A percentile compares a stretch with the other conserved stretches of the same genome.
phyloP scores from a whole-genome alignment of 2,797 vertebrate genomes.

The Sparidentex hasta region DNA sequence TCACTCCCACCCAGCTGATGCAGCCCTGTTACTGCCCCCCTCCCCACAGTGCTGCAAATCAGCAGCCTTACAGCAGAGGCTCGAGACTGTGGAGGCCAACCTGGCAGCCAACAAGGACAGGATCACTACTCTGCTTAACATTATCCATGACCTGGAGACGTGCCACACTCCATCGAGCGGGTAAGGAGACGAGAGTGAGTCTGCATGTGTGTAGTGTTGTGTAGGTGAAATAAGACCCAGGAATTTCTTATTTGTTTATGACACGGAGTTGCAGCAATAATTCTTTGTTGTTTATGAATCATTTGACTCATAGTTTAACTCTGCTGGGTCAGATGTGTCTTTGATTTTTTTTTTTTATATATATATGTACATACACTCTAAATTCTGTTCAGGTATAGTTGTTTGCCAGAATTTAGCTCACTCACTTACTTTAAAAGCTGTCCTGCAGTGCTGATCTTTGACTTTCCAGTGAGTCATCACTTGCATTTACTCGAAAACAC shows the following conservation, averaged over 20 bases:
- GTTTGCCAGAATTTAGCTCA: conserved; percentile 39
- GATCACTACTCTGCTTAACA: conserved; percentile 95
- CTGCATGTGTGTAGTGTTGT: background rate
- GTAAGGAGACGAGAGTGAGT: conserved; percentile 80
- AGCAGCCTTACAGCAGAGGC: conserved; percentile 89
- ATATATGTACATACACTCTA: conserved; percentile 10
- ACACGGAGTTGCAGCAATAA: background rate
- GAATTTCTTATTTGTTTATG: background rate
- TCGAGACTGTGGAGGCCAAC: conserved; percentile 92
- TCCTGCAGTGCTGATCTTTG: conserved; percentile 56
- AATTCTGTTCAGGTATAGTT: conserved; percentile 33
- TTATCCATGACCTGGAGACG: conserved; percentile 97
- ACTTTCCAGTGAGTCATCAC: conserved; percentile 46
- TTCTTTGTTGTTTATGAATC: background rate
- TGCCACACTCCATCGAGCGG: conserved; percentile 90
- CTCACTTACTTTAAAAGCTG: conserved; percentile 53
- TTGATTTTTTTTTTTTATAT: conserved; percentile 21
- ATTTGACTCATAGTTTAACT: conserved; percentile 5
- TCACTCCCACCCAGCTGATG: conserved; percentile 79
- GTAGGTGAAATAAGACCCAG: background rate
- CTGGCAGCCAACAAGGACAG: conserved; percentile 95
- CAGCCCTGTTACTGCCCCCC: conserved; percentile 67
- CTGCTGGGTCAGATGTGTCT: conserved; percentile 19
- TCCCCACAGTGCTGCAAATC: conserved; percentile 77
- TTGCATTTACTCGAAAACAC: conserved; percentile 36